These are phyloP conservation scores for Mesocricetus auratus DNA, from an alignment of 2,113 vertebrate species.

Conservation along the genomic window DNA sequence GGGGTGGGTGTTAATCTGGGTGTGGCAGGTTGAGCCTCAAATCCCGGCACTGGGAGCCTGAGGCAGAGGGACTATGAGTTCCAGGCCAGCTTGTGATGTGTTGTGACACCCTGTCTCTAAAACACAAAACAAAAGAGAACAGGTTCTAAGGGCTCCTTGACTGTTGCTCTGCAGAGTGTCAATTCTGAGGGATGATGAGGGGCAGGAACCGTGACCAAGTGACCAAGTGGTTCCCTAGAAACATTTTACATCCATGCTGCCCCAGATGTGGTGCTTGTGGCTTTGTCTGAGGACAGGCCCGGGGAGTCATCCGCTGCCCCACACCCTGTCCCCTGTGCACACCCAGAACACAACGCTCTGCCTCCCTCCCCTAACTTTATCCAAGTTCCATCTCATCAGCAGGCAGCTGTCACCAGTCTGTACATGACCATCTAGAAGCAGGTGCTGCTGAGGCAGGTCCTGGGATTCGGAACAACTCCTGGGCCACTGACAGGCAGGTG, in stretches of 20 bases:
- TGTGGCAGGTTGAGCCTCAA: neutral
- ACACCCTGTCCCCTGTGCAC: too few relatives aligned
- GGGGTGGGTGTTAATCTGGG: neutral
- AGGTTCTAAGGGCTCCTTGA: too few relatives aligned
- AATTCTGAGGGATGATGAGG: neutral
- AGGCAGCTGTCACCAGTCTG: neutral
- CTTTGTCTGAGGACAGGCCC: neutral
- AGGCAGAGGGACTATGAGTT: neutral
- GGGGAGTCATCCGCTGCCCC: accelerated
- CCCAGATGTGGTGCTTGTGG: neutral
- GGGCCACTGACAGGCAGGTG: neutral
- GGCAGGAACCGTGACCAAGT: accelerated
- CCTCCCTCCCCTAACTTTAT: neutral
- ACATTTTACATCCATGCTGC: accelerated
- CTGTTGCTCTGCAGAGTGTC: neutral
- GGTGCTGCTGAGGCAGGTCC: neutral
- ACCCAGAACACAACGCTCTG: neutral
- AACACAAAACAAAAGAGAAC: neutral
- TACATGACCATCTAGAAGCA: accelerated
- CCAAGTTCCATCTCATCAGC: neutral
- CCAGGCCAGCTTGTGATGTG: neutral
- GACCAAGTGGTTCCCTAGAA: neutral
- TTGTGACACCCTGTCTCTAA: neutral
- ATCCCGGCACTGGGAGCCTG: neutral
- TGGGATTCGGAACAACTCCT: accelerated